Evolutionary conservation across 2,113 vertebrate species (phyloP).

Genomic region (Aspidoscelis tigris): DNA sequence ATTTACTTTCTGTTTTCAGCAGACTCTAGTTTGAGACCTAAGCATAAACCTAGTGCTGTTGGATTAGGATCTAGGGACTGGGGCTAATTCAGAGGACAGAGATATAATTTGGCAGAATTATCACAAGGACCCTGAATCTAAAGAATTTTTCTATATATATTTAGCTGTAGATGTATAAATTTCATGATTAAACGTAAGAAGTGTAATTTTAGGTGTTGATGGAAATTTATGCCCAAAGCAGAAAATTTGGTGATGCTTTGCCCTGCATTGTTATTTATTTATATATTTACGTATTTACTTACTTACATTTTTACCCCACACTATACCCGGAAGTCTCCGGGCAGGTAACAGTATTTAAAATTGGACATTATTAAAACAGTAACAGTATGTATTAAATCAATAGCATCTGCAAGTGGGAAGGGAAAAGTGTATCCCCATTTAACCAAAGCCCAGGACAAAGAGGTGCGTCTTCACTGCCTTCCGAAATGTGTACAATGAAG

Average conservation of each 20-base stretch:
- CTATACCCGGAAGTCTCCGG: too few species aligned
- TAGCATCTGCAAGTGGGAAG: too few species aligned
- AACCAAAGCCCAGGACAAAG: too few species aligned
- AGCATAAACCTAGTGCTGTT: background rate
- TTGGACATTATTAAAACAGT: too few species aligned
- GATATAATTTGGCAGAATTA: constrained; percentile 7
- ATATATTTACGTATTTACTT: too few species aligned
- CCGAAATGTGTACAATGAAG: too few species aligned
- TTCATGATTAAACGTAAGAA: background rate
- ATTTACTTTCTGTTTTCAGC: background rate
- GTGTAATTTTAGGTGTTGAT: background rate
- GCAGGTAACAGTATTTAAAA: too few species aligned
- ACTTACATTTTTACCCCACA: too few species aligned
- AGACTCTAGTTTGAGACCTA: background rate
- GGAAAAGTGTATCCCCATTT: too few species aligned
- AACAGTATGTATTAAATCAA: too few species aligned
- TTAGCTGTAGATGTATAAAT: background rate
- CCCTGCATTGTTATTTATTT: background rate
- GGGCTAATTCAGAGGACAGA: background rate
- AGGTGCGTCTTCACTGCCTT: too few species aligned
- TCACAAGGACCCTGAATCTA: background rate
- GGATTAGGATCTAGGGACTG: background rate
- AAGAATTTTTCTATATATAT: background rate
- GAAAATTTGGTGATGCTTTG: background rate
- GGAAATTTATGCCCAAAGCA: background rate